Conservation (phyloP, 2,797 vertebrate species). For the Micropoecilia bifurca region DNA sequence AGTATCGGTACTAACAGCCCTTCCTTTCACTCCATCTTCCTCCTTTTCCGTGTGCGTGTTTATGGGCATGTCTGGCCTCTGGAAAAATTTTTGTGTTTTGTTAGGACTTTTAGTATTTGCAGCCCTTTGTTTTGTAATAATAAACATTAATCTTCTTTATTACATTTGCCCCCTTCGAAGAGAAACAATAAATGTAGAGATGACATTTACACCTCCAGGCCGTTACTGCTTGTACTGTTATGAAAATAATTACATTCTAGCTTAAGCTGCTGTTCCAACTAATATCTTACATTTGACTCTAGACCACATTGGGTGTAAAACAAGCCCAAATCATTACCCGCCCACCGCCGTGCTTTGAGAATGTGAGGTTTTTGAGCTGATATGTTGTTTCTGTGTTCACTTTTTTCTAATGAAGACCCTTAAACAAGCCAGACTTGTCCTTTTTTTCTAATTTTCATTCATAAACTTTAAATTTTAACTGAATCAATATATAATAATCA, state of each 20-base stretch:
- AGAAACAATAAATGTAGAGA: neutral
- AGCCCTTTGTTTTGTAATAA: neutral
- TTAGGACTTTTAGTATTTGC: neutral
- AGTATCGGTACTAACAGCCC: neutral
- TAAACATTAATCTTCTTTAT: neutral
- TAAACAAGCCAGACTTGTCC: neutral
- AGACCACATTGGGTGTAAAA: neutral
- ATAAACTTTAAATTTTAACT: neutral
- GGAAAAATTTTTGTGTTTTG: neutral
- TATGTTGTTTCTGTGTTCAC: neutral
- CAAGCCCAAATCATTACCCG: neutral
- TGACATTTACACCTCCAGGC: neutral
- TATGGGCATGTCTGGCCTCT: neutral
- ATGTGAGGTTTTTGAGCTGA: neutral
- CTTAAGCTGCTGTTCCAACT: neutral
- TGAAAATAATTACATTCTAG: neutral
- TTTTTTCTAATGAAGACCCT: neutral
- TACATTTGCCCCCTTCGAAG: neutral
- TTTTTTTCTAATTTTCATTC: neutral
- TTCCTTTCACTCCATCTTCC: neutral
- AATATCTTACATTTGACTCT: neutral
- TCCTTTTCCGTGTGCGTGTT: neutral
- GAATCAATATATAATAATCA: no score
- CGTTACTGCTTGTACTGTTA: neutral
- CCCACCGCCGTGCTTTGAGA: neutral